Conservation (phyloP, 2,113 vertebrate genomes). For the Hyperoodon ampullatus region DNA sequence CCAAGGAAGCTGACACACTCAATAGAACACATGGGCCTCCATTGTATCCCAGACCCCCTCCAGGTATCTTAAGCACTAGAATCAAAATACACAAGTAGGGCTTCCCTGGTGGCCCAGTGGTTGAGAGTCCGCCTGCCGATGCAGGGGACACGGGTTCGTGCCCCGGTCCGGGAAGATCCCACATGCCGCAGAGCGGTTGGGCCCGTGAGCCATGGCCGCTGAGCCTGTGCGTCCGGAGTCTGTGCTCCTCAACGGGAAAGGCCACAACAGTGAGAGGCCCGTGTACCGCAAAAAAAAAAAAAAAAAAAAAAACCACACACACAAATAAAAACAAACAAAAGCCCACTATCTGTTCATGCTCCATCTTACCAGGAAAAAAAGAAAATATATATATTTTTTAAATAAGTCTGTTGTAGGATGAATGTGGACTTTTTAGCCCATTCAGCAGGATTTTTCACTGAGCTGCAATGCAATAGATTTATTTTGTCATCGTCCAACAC, state of each 20-base stretch:
- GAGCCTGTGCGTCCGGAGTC: accelerated
- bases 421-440: conserved; percentile 49
- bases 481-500: conserved; percentile 70
- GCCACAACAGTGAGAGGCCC: too few species aligned
- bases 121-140: too few species aligned
- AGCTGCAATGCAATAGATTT: conserved; percentile 56
- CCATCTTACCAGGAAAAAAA: not conserved
- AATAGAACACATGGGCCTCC: not conserved
- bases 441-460: conserved; percentile 62
- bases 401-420: not conserved
- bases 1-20: not conserved
- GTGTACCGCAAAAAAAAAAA: too few species aligned
- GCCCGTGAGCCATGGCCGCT: too few species aligned
- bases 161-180: too few species aligned
- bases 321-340: conserved; percentile 54
- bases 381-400: not conserved
- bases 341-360: not conserved
- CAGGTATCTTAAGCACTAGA: not conserved
- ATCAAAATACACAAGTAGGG: not conserved
- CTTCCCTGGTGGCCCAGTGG: too few species aligned
- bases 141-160: too few species aligned
- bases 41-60: not conserved
- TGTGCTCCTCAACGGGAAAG: too few species aligned
- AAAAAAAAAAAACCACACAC: too few species aligned
- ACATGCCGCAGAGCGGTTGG: too few species aligned